Base-by-base conservation (phyloP, 2,113 vertebrate genomes). In the Cnemophilus loriae region DNA sequence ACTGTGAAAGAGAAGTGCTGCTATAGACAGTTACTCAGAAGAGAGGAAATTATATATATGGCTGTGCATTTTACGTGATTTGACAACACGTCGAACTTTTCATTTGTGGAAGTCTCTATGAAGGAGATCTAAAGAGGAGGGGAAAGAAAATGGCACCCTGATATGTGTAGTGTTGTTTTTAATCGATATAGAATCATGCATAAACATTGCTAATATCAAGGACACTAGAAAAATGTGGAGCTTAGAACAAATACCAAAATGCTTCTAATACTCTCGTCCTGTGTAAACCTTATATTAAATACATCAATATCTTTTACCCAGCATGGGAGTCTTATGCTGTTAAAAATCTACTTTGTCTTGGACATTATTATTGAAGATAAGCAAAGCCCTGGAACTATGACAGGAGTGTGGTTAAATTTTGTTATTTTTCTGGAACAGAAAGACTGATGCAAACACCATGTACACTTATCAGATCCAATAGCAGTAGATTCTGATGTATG, bases 261-360 rank as follows among this genome's bases (percentile, higher is more conserved):
- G 4, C 8, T 37, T 19, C 30, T 68, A 28, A 32, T 53, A 42
- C 2, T 60, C 50, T 41, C 41, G 41, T 60, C 70, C 33, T 4
- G 4, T 23, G 6, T 30, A 56, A 89, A 68, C 9, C 4, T 12
- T 7, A 9, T 26, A 33, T 22, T 35, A 17, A 44, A 39, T 52
- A 6, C 6, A 19, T 89, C 39, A 10, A 3, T 65, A 42, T n/a
- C 28, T 55, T 88, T 81, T 33, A 56, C 4, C 22, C 7, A 46
- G 11, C 9, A 22, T 41, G 26, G 9, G 71, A 84, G 2, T 28
- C 26, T 28, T 27, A 9, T 0, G 2, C 3, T 2, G 0, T 57
- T 59, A 68, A 83, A 87, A 84, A 67, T 68, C 26, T 87, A 7
- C 23, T 60, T 71, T 3, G 3, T 68, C 30, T 28, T 59, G 20